Evolutionary conservation across 2,113 vertebrate genomes (phyloP), one percentile per base, ranked within the genome.

Genomic region (Stigmatopora nigra): DNA sequence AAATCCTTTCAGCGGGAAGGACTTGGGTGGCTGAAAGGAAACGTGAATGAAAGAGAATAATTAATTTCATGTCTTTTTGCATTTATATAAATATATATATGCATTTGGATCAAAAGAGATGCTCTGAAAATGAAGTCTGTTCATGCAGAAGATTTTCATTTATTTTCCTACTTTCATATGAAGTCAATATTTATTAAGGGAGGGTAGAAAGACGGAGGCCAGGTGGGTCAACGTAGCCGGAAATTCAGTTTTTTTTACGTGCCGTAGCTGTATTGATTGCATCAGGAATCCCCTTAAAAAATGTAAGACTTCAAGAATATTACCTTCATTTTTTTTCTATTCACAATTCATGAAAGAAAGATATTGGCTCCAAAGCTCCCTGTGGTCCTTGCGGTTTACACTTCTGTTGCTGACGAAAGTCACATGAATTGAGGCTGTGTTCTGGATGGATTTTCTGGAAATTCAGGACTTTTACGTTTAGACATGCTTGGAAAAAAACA

Each of bases 401-500:
- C 31, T 25, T 57, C 55, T 57, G 69, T 76, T 63, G 66, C 76
- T 57, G 73, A 53, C 72, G 60, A n/a, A 35, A 71, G 72, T 83
- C 76, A 67, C 63, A 69, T 20, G 51, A 52, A 52, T 11, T 20
- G 16, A 52, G 17, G 10, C 51, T 52, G 51, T 47, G 46, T 47
- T 47, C 13, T 47, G 4, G 15, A 47, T 47, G n/a, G 8, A 22
- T 22, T 4, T 22, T 53, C 12, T 22, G 22, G 19, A 52, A 10
- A 52, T 53, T 53, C 5, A 31, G 53, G 22, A 12, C 22, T 35
- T 11, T 56, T 15, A 3, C 3, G 14, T 56, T 56, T 16, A 15
- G 53, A 3, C 22, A 56, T 15, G 53, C 22, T 25, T 25, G 53
- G 22, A 16, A 15, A 52, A 55, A 15, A 25, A 14, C 22, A 25